These are phyloP conservation scores for Oxygymnocypris stewartii DNA, from an alignment of 2,113 vertebrate species.

Conservation along the genomic window DNA sequence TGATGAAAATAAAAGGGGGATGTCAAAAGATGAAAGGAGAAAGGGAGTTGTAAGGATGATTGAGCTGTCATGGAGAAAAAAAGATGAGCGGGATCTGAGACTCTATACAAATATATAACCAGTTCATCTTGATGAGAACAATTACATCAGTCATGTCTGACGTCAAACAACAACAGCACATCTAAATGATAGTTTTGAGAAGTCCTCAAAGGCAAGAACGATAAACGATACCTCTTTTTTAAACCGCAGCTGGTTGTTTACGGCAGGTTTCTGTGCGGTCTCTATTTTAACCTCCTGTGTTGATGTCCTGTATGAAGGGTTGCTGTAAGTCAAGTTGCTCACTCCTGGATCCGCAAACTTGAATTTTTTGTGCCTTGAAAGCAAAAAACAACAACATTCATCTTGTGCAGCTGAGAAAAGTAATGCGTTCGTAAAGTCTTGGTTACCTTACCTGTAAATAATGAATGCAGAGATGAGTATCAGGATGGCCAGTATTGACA, in stretches of 20 bases:
- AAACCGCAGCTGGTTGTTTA: slow-evolving; percentile 95
- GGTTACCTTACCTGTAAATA: slow-evolving; percentile 84
- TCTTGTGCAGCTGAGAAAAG: not conserved
- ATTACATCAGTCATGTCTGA: not conserved
- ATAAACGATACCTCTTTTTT: slow-evolving; percentile 87
- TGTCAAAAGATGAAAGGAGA: slow-evolving; percentile 99
- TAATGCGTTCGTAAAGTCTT: not conserved
- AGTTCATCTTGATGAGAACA: not conserved
- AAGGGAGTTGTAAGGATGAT: slow-evolving; percentile 95
- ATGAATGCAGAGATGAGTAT: slow-evolving; percentile 87
- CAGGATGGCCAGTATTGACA: slow-evolving; percentile 89
- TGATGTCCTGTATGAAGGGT: slow-evolving; percentile 95
- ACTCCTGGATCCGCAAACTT: slow-evolving; percentile 91
- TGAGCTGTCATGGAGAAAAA: slow-evolving; percentile 84
- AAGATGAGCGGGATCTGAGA: slow-evolving; percentile 58
- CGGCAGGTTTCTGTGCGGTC: slow-evolving; percentile 86
- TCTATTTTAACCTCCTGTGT: slow-evolving; percentile 99
- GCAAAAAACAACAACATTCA: not conserved
- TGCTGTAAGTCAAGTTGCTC: slow-evolving; percentile 96
- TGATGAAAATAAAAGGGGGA: slow-evolving; percentile 66
- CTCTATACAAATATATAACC: not conserved
- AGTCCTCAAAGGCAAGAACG: not conserved
- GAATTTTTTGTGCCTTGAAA: slow-evolving; percentile 88
- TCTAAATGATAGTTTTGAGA: not conserved
- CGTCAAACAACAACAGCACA: not conserved